Evolutionary conservation across 1,140 invertebrate genomes (phyloP).

Genomic region (Idris sp.): DNA sequence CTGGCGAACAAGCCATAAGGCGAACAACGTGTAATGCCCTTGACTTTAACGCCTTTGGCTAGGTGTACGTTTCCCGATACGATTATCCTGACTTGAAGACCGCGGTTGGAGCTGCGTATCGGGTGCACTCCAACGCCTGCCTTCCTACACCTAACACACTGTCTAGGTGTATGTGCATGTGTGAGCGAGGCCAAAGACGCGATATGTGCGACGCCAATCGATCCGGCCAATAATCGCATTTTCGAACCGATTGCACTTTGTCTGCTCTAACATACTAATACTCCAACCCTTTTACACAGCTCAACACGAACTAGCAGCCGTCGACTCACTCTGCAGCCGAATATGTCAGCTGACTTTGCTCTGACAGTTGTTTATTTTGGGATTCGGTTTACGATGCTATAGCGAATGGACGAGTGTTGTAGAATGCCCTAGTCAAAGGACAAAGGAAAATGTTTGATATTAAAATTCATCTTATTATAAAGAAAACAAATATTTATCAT

Average conservation of each 20-base stretch:
- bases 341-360: constrained; percentile 26
- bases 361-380: constrained; percentile 30
- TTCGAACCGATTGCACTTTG: constrained; percentile 60
- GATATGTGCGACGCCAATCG: constrained; percentile 41
- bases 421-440: constrained; percentile 19
- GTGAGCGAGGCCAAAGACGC: constrained; percentile 29
- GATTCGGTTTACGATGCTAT: constrained; percentile 23
- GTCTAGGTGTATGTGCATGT: neutral
- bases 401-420: constrained; percentile 11
- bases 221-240: constrained; percentile 57
- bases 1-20: constrained; percentile 55
- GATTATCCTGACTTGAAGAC: constrained; percentile 52
- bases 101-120: constrained; percentile 51
- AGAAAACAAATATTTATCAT: no score
- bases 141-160: no score
- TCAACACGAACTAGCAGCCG: constrained; percentile 5
- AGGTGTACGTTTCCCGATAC: constrained; percentile 52
- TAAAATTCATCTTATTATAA: no score
- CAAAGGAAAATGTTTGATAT: no score
- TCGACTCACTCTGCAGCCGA: neutral
- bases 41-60: constrained; percentile 44
- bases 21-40: constrained; percentile 47
- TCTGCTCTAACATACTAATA: constrained; percentile 44
- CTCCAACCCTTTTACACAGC: constrained; percentile 44
- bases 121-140: neutral